Evolutionary conservation across 2,113 vertebrate species (phyloP).

Genomic region (Caranx ignobilis): DNA sequence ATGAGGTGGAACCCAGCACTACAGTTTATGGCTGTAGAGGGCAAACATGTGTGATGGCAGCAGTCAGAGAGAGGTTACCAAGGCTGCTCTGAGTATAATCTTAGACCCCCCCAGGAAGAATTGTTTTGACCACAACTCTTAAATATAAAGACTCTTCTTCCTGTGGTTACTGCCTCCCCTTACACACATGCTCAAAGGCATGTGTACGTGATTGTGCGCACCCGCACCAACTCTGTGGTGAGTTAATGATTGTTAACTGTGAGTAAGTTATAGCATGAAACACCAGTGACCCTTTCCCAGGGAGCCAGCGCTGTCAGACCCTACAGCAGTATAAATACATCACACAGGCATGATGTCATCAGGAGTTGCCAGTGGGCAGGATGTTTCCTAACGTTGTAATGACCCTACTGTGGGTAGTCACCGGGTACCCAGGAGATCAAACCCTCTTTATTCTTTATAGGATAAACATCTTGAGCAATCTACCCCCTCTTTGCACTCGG

Average conservation of each 20-base stretch:
- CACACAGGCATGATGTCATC: slow-evolving; percentile 80
- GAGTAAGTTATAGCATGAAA: slow-evolving; percentile 76
- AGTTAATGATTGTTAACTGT: slow-evolving; percentile 69
- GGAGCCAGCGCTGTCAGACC: slow-evolving; percentile 56
- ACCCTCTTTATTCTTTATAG: slow-evolving; percentile 69
- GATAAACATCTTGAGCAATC: slow-evolving; percentile 78
- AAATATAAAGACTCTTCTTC: slow-evolving; percentile 69
- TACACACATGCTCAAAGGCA: slow-evolving; percentile 34
- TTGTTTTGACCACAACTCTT: slow-evolving; percentile 66
- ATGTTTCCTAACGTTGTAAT: slow-evolving; percentile 81
- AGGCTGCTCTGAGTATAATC: slow-evolving; percentile 42
- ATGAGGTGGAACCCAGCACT: slow-evolving; percentile 56
- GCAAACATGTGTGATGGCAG: slow-evolving; percentile 50
- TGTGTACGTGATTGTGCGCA: slow-evolving; percentile 10
- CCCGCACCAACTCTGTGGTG: slow-evolving; percentile 30
- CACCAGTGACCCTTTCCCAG: slow-evolving; percentile 68
- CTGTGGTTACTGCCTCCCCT: slow-evolving; percentile 56
- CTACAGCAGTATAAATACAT: slow-evolving; percentile 73
- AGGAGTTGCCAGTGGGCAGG: slow-evolving; percentile 73
- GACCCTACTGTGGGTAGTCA: slow-evolving; percentile 74
- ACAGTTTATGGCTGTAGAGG: slow-evolving; percentile 63
- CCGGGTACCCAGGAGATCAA: slow-evolving; percentile 70
- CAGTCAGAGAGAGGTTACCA: slow-evolving; percentile 54
- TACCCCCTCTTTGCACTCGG: slow-evolving; percentile 46
- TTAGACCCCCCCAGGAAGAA: slow-evolving; percentile 36